Conservation (phyloP, 2,797 vertebrate species). For the Gobionotothen gibberifrons region DNA sequence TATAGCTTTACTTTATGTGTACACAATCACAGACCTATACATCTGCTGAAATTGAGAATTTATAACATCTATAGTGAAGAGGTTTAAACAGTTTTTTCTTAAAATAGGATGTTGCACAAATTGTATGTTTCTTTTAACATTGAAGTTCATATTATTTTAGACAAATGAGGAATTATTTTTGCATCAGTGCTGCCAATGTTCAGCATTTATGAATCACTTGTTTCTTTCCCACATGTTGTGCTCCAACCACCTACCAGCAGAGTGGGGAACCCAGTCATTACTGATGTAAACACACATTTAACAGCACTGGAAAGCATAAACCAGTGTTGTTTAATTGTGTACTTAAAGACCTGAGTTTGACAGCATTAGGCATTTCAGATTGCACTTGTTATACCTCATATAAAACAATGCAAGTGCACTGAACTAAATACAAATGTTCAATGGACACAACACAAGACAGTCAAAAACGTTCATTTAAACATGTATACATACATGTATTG, state of each 20-base stretch:
- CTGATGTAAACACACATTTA: slow-evolving; percentile 19
- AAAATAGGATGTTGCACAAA: not conserved
- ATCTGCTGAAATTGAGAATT: not conserved
- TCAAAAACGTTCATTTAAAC: not conserved
- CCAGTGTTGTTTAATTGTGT: not conserved
- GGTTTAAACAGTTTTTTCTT: not conserved
- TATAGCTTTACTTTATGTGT: not conserved
- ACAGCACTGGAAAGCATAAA: not conserved
- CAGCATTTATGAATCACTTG: slow-evolving; percentile 22
- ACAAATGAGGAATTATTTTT: not conserved
- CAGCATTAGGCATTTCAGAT: not conserved
- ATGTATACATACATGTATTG: no score
- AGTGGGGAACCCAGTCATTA: slow-evolving; percentile 9
- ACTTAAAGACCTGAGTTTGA: not conserved
- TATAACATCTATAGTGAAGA: not conserved
- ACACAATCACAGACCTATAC: not conserved
- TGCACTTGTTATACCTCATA: not conserved
- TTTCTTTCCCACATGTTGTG: slow-evolving; percentile 15
- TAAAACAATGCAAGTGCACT: not conserved
- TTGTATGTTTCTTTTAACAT: not conserved
- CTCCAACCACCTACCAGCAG: slow-evolving; percentile 11
- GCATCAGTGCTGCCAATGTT: not conserved
- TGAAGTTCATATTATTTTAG: slow-evolving; percentile 11
- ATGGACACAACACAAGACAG: not conserved
- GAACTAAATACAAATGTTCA: not conserved